Base-by-base conservation (phyloP, 2,113 vertebrate species). In the Baryphthengus martii region DNA sequence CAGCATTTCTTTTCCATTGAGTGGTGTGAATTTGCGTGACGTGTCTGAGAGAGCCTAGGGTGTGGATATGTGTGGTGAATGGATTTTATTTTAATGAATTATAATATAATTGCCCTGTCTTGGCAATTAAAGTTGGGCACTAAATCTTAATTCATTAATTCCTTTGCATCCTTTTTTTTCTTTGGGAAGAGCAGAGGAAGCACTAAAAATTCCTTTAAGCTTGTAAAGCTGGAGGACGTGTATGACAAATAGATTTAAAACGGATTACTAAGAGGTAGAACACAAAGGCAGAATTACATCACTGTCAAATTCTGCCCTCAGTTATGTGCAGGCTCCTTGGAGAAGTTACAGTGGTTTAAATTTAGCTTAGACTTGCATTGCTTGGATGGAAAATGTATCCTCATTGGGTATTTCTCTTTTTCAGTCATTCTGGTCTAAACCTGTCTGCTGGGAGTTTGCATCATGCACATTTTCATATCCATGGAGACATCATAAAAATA, bases 201-300 rank as follows among this genome's bases (percentile, higher is more conserved):
- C 58, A 42, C 50, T 90, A 47, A 66, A 79, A 88, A 88, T 77
- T 93, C 44, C 42, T 83, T 84, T 91, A 80, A 96, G 93, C 88
- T 83, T 83, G 8, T 94, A 77, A 94, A 93, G 42, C 72, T 90
- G 63, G 59, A 45, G 8, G 12, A 85, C 2, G 0, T 83, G 67
- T 83, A 37, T 95, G 92, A 88, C 63, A 88, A 96, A 90, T 91
- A 95, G 81, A 94, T 94, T 96, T 91, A 74, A 73, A 88, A 70
- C 0, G 35, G 90, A 88, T 96, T 96, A 88, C 29, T 25, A 7
- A 83, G 71, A 80, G 82, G 42, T 72, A 42, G 74, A 90, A 74
- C 80, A 93, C 74, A 95, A 94, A 96, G 71, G 78, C 89, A 70
- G 82, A 88, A 88, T 93, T 91, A 58, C 35, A 50, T 75, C 73